Percentiles rank a stretch among this genome's conserved stretches.
phyloP scores from a whole-genome alignment of 2,888 invertebrate genomes.

The Ophion costatus region DNA sequence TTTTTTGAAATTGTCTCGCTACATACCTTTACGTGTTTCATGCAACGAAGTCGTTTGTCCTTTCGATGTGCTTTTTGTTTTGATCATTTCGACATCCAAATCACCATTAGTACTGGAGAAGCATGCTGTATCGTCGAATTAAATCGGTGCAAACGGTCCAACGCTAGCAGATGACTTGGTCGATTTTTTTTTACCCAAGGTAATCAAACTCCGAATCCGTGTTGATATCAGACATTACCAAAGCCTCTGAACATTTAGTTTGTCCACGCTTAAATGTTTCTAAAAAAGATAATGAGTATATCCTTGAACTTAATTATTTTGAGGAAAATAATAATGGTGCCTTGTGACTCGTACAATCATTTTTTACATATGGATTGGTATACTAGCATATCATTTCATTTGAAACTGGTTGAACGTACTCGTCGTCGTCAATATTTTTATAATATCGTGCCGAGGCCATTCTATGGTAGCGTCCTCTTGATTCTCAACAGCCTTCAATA shows the following conservation, averaged over 20 bases:
- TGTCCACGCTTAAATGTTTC: conserved; percentile 46
- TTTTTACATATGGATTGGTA: conserved; percentile 45
- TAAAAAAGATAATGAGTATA: conserved; percentile 35
- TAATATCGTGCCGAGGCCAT: conserved; percentile 49
- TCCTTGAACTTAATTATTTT: conserved; percentile 39
- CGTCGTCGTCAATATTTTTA: conserved; percentile 56
- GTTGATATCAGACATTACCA: conserved; percentile 46
- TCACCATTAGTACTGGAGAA: conserved; percentile 29
- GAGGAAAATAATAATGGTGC: conserved; percentile 40
- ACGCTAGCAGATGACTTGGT: conserved; percentile 41
- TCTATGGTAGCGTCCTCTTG: conserved; percentile 43
- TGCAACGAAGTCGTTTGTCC: conserved; percentile 19
- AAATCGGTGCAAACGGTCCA: conserved; percentile 55
- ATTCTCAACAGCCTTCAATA: conserved; percentile 51
- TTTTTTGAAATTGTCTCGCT: conserved; percentile 32
- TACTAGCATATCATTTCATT: conserved; percentile 42
- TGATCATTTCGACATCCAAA: conserved; percentile 23
- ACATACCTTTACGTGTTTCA: conserved; percentile 30
- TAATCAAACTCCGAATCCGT: conserved; percentile 51
- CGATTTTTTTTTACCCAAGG: conserved; percentile 37
- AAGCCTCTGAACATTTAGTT: conserved; percentile 38
- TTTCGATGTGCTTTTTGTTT: conserved; percentile 40
- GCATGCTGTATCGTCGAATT: conserved; percentile 45
- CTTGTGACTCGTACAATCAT: no score
- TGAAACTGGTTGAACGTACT: conserved; percentile 49